Conservation (phyloP, 2,113 vertebrate species). For the Ailurus styani region DNA sequence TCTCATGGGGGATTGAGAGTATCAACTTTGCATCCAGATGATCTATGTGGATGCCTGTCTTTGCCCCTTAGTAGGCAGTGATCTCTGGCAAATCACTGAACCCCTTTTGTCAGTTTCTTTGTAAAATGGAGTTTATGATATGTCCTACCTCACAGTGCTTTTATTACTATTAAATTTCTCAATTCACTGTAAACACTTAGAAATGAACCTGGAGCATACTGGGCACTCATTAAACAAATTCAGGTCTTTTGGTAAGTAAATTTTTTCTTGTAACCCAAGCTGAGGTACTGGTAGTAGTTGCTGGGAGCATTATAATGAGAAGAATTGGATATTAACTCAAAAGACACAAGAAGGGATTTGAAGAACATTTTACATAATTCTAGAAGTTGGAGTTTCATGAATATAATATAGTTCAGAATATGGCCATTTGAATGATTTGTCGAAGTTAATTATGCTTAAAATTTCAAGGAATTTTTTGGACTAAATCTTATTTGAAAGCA, state of each 20-base stretch:
- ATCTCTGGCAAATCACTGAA: not conserved
- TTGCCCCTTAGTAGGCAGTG: not conserved
- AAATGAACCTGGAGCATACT: not conserved
- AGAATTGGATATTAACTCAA: not conserved
- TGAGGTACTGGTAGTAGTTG: not conserved
- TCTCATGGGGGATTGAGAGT: not conserved
- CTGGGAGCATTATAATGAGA: not conserved
- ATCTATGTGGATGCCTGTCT: not conserved
- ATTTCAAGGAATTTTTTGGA: not conserved
- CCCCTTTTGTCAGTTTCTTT: not conserved
- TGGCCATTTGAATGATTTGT: not conserved
- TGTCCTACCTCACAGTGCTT: not conserved
- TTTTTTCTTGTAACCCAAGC: not conserved
- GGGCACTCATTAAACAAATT: not conserved
- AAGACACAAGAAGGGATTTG: not conserved
- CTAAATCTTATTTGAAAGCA: not conserved
- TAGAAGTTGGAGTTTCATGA: not conserved
- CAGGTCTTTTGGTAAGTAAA: not conserved
- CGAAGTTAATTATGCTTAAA: not conserved
- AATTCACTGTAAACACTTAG: not conserved
- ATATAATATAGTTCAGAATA: not conserved
- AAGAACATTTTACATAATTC: not conserved
- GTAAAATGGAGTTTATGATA: not conserved
- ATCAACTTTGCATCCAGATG: not conserved
- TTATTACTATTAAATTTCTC: not conserved